Conservation (phyloP, 2,888 invertebrate species). For the Papilio protenor region DNA sequence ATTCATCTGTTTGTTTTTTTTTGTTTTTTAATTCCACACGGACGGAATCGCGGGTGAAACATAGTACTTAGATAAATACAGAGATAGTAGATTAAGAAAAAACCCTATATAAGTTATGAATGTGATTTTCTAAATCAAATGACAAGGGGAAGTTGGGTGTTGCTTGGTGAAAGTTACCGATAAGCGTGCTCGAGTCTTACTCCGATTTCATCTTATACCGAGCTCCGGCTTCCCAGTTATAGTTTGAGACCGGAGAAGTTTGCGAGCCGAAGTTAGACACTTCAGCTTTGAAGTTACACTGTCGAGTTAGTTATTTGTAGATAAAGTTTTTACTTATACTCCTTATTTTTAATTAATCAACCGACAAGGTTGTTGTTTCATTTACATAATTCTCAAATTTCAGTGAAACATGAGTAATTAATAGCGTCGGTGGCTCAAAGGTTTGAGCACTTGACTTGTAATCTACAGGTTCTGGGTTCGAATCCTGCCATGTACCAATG, state of each 20-base stretch:
- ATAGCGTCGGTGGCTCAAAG: too few relatives aligned
- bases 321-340: constrained; percentile 29
- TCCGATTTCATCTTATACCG: constrained; percentile 39
- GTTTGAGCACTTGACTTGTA: too few relatives aligned
- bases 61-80: too few relatives aligned
- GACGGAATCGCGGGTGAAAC: too few relatives aligned
- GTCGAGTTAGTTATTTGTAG: constrained; percentile 33
- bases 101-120: not conserved
- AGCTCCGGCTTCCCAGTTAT: constrained; percentile 39
- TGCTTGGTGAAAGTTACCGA: constrained; percentile 36
- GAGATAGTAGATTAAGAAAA: not conserved
- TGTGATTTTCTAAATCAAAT: constrained; percentile 17
- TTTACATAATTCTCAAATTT: not conserved
- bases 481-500: too few relatives aligned
- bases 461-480: too few relatives aligned
- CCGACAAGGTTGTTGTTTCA: not conserved
- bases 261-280: constrained; percentile 32
- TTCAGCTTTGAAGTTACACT: constrained; percentile 35
- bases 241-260: constrained; percentile 41
- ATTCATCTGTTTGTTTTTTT: too few relatives aligned
- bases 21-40: too few relatives aligned
- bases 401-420: too few relatives aligned
- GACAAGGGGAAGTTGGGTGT: constrained; percentile 23
- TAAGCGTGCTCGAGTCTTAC: constrained; percentile 37
- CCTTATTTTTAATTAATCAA: constrained; percentile 30